Conservation (phyloP, 1,140 invertebrate species). For the Procambarus virginalis region DNA sequence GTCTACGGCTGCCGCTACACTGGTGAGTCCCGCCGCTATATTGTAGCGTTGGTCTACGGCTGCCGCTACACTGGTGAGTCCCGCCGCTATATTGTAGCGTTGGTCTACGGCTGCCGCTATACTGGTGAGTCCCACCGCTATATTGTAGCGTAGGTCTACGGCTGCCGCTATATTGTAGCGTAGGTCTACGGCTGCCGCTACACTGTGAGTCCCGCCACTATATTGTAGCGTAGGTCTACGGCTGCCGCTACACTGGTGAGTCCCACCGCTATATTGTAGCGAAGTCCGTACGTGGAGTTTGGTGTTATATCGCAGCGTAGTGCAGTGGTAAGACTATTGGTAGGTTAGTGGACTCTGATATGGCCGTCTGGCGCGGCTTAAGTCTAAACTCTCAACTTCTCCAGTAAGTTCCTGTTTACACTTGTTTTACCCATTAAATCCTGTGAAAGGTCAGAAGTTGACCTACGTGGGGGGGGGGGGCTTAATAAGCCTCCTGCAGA, state of each 20-base stretch:
- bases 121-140: constrained; percentile 1
- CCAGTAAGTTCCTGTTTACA: too few species aligned
- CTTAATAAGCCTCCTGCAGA: too few species aligned
- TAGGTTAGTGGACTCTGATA: too few species aligned
- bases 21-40: neutral
- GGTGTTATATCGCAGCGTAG: too few species aligned
- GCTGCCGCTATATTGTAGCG: neutral
- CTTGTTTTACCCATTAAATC: too few species aligned
- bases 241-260: constrained; percentile 30
- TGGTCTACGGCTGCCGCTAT: constrained; percentile 31
- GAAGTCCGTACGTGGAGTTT: too few species aligned
- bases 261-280: neutral
- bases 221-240: constrained; percentile 6
- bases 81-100: too few species aligned
- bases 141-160: constrained; percentile 9
- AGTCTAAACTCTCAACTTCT: too few species aligned
- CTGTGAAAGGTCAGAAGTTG: too few species aligned
- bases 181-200: constrained; percentile 34
- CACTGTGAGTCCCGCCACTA: neutral
- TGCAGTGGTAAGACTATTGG: too few species aligned
- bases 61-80: constrained; percentile 32
- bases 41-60: constrained; percentile 12
- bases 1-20: constrained; percentile 36
- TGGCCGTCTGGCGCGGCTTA: too few species aligned
- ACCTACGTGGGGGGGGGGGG: too few species aligned